These are phyloP conservation scores for Neodiprion virginianus DNA, from an alignment of 1,140 invertebrate species.

Conservation along the genomic window DNA sequence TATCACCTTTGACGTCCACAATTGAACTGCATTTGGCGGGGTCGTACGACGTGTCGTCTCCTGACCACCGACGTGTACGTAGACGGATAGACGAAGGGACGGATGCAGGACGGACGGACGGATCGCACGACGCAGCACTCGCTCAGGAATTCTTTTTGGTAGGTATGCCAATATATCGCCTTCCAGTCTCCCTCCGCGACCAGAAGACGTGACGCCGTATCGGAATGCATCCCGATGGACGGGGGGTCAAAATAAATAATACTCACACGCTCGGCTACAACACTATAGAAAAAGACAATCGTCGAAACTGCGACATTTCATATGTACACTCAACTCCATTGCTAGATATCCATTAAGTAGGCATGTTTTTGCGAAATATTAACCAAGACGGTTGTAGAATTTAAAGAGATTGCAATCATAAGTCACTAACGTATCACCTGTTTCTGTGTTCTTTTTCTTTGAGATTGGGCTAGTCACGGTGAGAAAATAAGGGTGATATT, in stretches of 20 bases:
- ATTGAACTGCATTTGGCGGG: constrained; percentile 6
- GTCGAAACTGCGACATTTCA: too few species aligned
- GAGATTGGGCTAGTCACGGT: too few species aligned
- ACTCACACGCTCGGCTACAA: constrained; percentile 11
- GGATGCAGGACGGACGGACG: constrained; percentile 39
- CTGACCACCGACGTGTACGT: constrained; percentile 42
- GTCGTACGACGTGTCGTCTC: neutral
- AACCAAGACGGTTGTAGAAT: too few species aligned
- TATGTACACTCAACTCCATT: too few species aligned
- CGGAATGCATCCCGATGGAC: constrained; percentile 44
- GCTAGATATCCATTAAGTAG: too few species aligned
- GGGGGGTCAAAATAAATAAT: constrained; percentile 50
- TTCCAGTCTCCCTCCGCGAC: constrained; percentile 44
- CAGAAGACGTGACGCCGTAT: constrained; percentile 55
- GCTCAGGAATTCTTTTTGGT: constrained; percentile 56
- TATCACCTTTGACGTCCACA: constrained; percentile 44
- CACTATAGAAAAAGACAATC: too few species aligned
- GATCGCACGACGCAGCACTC: constrained; percentile 37
- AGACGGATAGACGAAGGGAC: constrained; percentile 26
- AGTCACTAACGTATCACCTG: too few species aligned
- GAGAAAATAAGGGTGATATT: too few species aligned
- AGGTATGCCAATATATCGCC: constrained; percentile 63
- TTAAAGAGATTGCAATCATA: too few species aligned
- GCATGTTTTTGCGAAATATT: too few species aligned
- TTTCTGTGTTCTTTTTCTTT: too few species aligned